Evolutionary conservation across 2,888 invertebrate genomes (phyloP), one percentile per base, ranked within the genome.

Genomic region (Protonemura montana): DNA sequence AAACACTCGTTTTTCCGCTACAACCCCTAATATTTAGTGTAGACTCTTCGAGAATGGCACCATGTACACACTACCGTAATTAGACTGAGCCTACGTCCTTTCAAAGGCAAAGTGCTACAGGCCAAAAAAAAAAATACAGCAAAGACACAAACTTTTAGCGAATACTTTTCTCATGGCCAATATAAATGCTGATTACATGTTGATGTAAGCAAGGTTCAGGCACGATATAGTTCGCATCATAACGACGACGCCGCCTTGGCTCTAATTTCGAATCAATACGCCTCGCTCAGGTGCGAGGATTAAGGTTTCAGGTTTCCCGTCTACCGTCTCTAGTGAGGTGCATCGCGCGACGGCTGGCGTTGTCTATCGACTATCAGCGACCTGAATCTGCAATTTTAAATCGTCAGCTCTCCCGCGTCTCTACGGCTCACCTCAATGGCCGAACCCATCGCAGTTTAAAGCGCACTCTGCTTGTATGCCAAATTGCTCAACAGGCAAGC

Each of bases 101-200:
- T 21, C 59, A 59, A 59, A 59, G 59, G 16, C 59, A 59, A 59
- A 59, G 59, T 59, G 59, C 59, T 21, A 2, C 59, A 1, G 59
- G 21, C 13, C 59, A 6, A 35, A 21, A 21, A 41, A 41, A 41
- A 59, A 59, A 59, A 21, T 21, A 21, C 13, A 2, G 59, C 59
- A 59, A 59, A 59, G 59, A 59, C 59, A 59, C 59, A 59, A 10
- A 1, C 59, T 59, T 59, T 59, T 21, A 59, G 59, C 35, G 59
- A 3, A 59, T 59, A 59, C 21, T 59, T 59, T 21, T 16, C 7
- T 59, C 59, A 13, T 13, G 59, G 59, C 16, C 59, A 59, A 59
- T 59, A 59, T 59, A 59, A 59, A 59, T 59, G 59, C 59, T 59
- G 59, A 59, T 59, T 59, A 21, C 59, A 59, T 59, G 59, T 59